Conservation (phyloP, 1,140 invertebrate genomes). For the Eufriesea mexicana region DNA sequence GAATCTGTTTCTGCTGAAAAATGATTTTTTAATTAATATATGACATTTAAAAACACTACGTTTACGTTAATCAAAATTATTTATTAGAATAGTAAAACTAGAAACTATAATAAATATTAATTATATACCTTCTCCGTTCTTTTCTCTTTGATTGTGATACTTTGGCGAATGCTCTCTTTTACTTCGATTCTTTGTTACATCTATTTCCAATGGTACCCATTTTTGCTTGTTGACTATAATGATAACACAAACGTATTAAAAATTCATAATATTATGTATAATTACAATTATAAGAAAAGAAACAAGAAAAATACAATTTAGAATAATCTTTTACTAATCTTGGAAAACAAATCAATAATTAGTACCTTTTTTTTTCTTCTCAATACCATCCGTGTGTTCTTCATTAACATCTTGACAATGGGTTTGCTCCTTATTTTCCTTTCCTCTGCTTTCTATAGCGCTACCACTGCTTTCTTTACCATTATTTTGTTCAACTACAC, state of each 20-base stretch:
- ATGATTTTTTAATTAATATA: constrained; percentile 7
- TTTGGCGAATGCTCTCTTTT: constrained; percentile 80
- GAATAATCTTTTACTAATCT: background rate
- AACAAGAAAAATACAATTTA: background rate
- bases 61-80: background rate
- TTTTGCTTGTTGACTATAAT: constrained; percentile 86
- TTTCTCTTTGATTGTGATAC: constrained; percentile 76
- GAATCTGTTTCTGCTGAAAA: constrained; percentile 63
- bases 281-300: background rate
- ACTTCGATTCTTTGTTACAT: constrained; percentile 83
- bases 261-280: constrained; percentile 15
- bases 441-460: constrained; percentile 73
- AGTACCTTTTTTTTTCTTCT: constrained; percentile 83
- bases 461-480: constrained; percentile 70
- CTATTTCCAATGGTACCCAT: constrained; percentile 90
- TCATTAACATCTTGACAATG: constrained; percentile 78
- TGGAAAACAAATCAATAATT: background rate
- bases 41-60: background rate
- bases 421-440: constrained; percentile 80
- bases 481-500: constrained; percentile 72
- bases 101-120: background rate
- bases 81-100: background rate
- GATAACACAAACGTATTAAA: constrained; percentile 30
- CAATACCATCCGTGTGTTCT: constrained; percentile 75
- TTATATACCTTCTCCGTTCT: constrained; percentile 75